These are phyloP conservation scores for Capromys pilorides DNA, from an alignment of 2,797 vertebrate species.

Conservation along the genomic window DNA sequence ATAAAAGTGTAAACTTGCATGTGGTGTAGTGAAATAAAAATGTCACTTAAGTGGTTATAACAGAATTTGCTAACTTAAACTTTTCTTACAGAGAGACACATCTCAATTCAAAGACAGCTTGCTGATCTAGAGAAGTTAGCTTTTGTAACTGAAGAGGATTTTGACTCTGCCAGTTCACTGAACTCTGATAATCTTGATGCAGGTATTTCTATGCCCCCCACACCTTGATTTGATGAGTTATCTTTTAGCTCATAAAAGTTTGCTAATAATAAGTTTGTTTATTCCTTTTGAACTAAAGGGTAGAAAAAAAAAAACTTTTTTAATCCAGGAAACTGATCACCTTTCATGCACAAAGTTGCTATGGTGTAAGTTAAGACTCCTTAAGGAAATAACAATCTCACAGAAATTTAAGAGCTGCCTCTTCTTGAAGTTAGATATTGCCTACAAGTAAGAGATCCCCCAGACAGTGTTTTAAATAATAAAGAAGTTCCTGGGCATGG, in stretches of 20 bases:
- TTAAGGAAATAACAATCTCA: slow-evolving; percentile 12
- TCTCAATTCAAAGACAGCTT: slow-evolving; percentile 94
- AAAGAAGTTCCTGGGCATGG: not conserved
- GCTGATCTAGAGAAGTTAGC: slow-evolving; percentile 93
- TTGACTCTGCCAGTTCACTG: slow-evolving; percentile 63
- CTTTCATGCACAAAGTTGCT: not conserved
- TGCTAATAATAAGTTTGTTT: not conserved
- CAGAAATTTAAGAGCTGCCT: not conserved
- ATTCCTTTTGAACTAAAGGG: slow-evolving; percentile 15
- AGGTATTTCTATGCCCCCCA: slow-evolving; percentile 63
- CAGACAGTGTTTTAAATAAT: slow-evolving; percentile 8
- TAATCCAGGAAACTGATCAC: slow-evolving; percentile 26
- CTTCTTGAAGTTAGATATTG: slow-evolving; percentile 19
- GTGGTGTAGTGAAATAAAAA: not conserved
- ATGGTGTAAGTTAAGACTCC: not conserved
- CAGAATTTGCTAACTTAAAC: slow-evolving; percentile 55
- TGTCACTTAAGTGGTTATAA: slow-evolving; percentile 21
- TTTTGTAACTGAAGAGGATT: slow-evolving; percentile 89
- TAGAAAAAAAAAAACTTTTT: slow-evolving; percentile 5
- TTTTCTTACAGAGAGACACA: slow-evolving; percentile 91
- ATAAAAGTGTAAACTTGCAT: not conserved
- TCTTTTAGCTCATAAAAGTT: slow-evolving; percentile 1
- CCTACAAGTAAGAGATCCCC: not conserved
- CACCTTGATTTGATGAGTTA: not conserved
- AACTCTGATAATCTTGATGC: slow-evolving; percentile 72